Base-by-base conservation (phyloP, 2,888 invertebrate genomes). In the Oscheius sp. region DNA sequence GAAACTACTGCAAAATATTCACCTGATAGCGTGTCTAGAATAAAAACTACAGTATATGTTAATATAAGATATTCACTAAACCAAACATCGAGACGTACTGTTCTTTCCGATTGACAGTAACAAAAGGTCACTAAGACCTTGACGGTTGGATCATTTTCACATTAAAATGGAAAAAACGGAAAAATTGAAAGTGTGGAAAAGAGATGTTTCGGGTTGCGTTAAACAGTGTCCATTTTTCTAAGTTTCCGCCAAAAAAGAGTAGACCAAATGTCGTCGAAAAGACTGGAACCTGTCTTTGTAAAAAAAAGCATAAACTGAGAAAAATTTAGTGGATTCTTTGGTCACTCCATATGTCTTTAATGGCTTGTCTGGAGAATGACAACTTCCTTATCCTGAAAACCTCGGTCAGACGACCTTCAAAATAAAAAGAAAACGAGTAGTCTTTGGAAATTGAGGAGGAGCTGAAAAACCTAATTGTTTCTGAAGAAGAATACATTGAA, bases 231-330 rank as follows among this genome's bases (percentile, higher is more conserved):
- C 50, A 64, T 44, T 59, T 59, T 59, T 59, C 59, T 26, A 30
- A 26, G 14, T 41, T 59, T 59, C 59, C 59, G 59, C 28, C 41
- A 44, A 59, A 59, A 59, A 59, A 59, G 24, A 14, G 41, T 2
- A 59, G 59, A 38, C 59, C 59, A 24, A 8, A 20, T 59, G 59
- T 59, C 59, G 59, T 44, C 41, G 59, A 59, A 59, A 47, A 44
- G 44, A 59, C 41, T 59, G 59, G 59, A 59, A 59, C 59, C 59
- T 28, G 59, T 59, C 41, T 14, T 9, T 9, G 33, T 26, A n/a
- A 14, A 41, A 44, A 59, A 59, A n/a, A n/a, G 59, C 44, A 44
- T 41, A 44, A 41, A 59, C 59, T 44, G 41, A 30, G 59, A 54
- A 59, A 59, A 44, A 59, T 59, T 59, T 59, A 59, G 44, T 44